Percentiles rank a stretch among this genome's conserved stretches.
These are phyloP conservation scores for Hozukius guyotensis DNA, from an alignment of 2,797 vertebrate genomes.

Conservation along the genomic window DNA sequence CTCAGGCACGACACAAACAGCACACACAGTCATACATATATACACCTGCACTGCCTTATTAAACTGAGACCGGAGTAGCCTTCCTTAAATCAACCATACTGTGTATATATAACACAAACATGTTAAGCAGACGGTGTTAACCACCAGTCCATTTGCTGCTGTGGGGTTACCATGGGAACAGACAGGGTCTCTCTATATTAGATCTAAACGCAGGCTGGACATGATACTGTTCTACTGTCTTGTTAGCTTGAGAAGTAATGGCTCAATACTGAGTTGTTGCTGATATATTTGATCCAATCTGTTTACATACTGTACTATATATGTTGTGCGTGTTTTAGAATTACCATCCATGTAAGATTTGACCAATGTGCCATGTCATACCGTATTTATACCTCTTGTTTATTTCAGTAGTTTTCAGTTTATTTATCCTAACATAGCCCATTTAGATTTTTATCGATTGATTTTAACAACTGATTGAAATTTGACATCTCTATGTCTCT, in stretches of 20 bases:
- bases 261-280: background rate
- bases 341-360: background rate
- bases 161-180: conserved; percentile 70
- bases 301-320: background rate
- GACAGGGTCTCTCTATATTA: conserved; percentile 36
- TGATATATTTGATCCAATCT: background rate
- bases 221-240: conserved; percentile 1
- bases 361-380: background rate
- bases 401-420: background rate
- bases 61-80: background rate
- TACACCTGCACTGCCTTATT: background rate
- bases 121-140: conserved; percentile 12
- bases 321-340: background rate
- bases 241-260: conserved; percentile 23
- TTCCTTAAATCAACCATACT: background rate
- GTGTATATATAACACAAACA: background rate
- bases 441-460: background rate
- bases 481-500: background rate
- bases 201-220: conserved; percentile 29
- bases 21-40: background rate
- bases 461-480: background rate
- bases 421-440: background rate
- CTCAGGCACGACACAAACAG: conserved; percentile 86
- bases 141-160: conserved; percentile 30
- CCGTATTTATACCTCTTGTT: background rate